Conservation (phyloP, 2,797 vertebrate species). For the Gymnodraco acuticeps region DNA sequence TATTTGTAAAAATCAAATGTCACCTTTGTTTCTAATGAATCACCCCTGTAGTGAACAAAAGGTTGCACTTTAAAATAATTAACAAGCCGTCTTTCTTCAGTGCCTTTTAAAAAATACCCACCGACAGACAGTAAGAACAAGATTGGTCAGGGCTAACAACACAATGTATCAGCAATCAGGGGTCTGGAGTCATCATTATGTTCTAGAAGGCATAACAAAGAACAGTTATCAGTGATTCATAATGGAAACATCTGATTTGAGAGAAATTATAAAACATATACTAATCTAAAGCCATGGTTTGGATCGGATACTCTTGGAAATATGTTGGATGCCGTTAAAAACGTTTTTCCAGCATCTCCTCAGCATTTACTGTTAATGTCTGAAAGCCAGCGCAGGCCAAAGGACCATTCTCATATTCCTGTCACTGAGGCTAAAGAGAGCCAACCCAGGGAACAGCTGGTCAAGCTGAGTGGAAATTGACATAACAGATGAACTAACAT, state of each 20-base stretch:
- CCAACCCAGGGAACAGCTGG: slow-evolving; percentile 59
- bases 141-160: not conserved
- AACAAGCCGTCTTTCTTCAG: slow-evolving; percentile 32
- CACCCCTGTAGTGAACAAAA: slow-evolving; percentile 23
- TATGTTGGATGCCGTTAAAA: not conserved
- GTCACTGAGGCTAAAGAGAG: slow-evolving; percentile 61
- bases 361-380: slow-evolving; percentile 5
- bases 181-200: not conserved
- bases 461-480: slow-evolving; percentile 63
- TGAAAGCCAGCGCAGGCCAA: slow-evolving; percentile 38
- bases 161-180: not conserved
- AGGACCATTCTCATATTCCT: slow-evolving; percentile 46
- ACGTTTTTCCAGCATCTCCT: not conserved
- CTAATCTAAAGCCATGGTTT: not conserved
- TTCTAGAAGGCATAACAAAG: not conserved
- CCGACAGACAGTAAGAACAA: slow-evolving; percentile 15
- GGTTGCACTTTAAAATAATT: slow-evolving; percentile 40
- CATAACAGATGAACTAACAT: slow-evolving; percentile 81
- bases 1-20: not conserved
- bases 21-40: slow-evolving; percentile 11
- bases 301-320: not conserved
- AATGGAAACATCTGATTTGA: not conserved
- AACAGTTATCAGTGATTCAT: not conserved
- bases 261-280: not conserved
- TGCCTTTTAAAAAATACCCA: slow-evolving; percentile 14